These are phyloP conservation scores for Pseudolycoriella hygida DNA, from an alignment of 2,888 invertebrate genomes.

Conservation along the genomic window DNA sequence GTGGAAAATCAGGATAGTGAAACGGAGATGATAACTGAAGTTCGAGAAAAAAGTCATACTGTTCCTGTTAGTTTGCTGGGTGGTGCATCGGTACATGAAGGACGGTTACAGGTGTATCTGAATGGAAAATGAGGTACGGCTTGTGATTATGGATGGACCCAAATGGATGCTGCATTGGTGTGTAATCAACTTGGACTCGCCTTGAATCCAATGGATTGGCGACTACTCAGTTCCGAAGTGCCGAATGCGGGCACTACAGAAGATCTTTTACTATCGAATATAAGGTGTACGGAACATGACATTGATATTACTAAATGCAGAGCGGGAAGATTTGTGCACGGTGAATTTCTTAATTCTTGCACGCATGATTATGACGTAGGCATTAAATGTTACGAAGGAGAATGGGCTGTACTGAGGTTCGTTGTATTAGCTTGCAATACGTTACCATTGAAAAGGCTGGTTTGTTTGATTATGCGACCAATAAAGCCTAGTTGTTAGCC, in stretches of 20 bases:
- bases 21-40: slow-evolving; percentile 24
- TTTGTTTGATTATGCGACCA: too few species aligned
- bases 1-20: slow-evolving; percentile 38
- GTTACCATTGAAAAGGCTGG: too few species aligned
- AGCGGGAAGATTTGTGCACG: slow-evolving; percentile 42
- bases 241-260: slow-evolving; percentile 61
- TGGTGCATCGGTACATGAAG: slow-evolving; percentile 65
- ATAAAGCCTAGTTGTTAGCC: too few species aligned
- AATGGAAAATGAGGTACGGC: too few species aligned
- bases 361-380: slow-evolving; percentile 77
- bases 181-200: slow-evolving; percentile 90
- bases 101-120: too few species aligned
- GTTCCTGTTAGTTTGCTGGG: slow-evolving; percentile 65
- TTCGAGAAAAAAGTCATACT: too few species aligned
- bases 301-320: slow-evolving; percentile 70
- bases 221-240: slow-evolving; percentile 62
- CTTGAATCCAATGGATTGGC: slow-evolving; percentile 84
- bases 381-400: slow-evolving; percentile 71
- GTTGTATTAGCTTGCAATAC: too few species aligned
- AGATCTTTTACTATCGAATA: slow-evolving; percentile 65
- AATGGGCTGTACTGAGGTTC: too few species aligned
- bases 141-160: too few species aligned
- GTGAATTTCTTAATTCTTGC: slow-evolving; percentile 78
- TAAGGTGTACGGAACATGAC: slow-evolving; percentile 80
- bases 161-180: slow-evolving; percentile 83